Conservation (phyloP, 2,797 vertebrate genomes). For the Fundulus diaphanus region DNA sequence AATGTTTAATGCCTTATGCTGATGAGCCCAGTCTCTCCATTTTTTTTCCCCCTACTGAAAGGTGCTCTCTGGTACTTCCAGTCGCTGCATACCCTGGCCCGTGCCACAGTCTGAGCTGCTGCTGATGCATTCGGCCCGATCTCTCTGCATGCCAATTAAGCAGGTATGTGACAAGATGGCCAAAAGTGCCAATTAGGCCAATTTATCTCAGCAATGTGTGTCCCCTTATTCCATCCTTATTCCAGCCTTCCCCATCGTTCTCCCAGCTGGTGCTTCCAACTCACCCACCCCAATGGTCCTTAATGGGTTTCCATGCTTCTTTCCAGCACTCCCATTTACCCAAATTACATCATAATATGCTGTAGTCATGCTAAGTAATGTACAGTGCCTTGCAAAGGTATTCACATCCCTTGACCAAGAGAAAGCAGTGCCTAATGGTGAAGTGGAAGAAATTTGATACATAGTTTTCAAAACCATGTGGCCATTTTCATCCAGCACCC, state of each 20-base stretch:
- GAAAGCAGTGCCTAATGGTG: not conserved
- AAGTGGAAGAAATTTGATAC: not conserved
- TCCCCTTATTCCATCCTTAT: slow-evolving; percentile 26
- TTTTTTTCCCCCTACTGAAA: no score
- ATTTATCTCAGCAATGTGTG: slow-evolving; percentile 54
- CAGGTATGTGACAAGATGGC: slow-evolving; percentile 75
- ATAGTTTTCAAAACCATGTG: not conserved
- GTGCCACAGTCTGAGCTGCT: slow-evolving; percentile 34
- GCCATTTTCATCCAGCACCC: not conserved
- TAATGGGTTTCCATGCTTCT: slow-evolving; percentile 68
- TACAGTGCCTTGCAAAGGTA: not conserved
- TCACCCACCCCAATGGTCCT: slow-evolving; percentile 41
- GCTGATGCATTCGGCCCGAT: slow-evolving; percentile 49
- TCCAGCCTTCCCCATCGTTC: slow-evolving; percentile 28
- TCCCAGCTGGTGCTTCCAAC: slow-evolving; percentile 41
- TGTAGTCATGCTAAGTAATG: slow-evolving; percentile 60
- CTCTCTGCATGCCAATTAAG: slow-evolving; percentile 77
- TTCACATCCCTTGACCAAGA: not conserved
- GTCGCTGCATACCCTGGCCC: not conserved
- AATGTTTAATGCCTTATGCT: slow-evolving; percentile 84
- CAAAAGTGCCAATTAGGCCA: slow-evolving; percentile 80
- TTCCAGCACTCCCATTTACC: slow-evolving; percentile 45
- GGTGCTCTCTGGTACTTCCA: slow-evolving; percentile 32
- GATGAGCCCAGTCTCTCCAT: slow-evolving; percentile 57
- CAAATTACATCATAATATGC: slow-evolving; percentile 42